phyloP scores from a whole-genome alignment of 37 sponge, comb jelly and placozoan genomes.

The Crambe crambe region DNA sequence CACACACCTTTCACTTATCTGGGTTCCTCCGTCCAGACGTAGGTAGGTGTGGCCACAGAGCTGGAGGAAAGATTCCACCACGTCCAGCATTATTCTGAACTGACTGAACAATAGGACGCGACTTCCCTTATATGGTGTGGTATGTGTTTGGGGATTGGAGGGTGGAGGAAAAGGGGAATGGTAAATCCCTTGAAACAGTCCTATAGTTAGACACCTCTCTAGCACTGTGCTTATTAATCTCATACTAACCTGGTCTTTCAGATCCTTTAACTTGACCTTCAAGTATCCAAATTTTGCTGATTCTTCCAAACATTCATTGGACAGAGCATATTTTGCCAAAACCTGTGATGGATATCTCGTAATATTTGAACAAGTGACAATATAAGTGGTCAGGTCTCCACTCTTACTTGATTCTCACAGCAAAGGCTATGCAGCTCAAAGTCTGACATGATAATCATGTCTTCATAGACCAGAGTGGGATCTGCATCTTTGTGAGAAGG shows the following conservation, averaged over 20 bases:
- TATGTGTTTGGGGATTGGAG: too few species aligned
- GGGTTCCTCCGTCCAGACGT: constrained; percentile 53
- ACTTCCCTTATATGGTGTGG: constrained; percentile 52
- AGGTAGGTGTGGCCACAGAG: constrained; percentile 42
- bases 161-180: too few species aligned
- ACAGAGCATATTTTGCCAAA: background rate
- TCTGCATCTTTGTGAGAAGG: constrained; percentile 45
- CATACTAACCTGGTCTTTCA: constrained; percentile 16
- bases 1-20: constrained; percentile 34
- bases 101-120: constrained; percentile 70
- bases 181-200: background rate
- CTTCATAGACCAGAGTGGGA: constrained; percentile 42
- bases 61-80: constrained; percentile 46
- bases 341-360: background rate
- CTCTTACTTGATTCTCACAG: constrained; percentile 5
- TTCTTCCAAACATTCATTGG: background rate
- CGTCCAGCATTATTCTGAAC: constrained; percentile 63
- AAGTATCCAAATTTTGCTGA: constrained; percentile 37
- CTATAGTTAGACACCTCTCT: background rate
- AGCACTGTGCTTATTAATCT: too few species aligned
- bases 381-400: too few species aligned
- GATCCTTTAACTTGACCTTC: background rate
- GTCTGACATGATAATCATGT: constrained; percentile 71
- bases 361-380: background rate
- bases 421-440: constrained; percentile 71